Percentiles rank a stretch among this genome's conserved stretches.
Conservation (phyloP, 2,113 vertebrate genomes). For the Pogona vitticeps region DNA sequence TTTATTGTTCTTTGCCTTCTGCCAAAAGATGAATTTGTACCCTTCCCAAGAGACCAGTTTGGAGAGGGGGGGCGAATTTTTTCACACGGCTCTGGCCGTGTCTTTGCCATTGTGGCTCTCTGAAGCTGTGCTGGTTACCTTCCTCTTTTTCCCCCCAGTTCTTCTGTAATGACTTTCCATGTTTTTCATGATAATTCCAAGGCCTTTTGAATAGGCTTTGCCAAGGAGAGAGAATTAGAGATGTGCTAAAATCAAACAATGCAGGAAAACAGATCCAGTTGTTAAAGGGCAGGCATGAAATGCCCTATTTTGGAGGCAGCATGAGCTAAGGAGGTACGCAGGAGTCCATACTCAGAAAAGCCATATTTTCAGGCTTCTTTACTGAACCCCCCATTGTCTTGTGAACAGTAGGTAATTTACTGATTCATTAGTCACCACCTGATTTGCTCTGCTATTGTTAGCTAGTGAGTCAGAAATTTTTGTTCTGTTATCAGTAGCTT, state of each 20-base stretch:
- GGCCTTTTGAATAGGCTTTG: background rate
- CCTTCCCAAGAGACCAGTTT: background rate
- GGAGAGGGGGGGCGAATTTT: background rate
- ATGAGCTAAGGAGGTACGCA: too few relatives aligned
- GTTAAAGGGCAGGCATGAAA: background rate
- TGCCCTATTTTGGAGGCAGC: background rate
- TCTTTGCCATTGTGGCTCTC: background rate
- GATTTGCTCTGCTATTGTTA: slow-evolving; percentile 41
- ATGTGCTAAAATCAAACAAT: background rate
- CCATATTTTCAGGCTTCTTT: background rate
- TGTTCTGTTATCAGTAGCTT: slow-evolving; percentile 36
- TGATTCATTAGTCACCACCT: slow-evolving; percentile 36
- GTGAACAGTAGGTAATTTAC: slow-evolving; percentile 11
- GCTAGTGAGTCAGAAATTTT: slow-evolving; percentile 57
- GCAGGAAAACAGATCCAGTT: background rate
- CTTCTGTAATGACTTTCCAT: rapidly evolving
- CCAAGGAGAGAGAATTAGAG: background rate
- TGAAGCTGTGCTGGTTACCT: background rate
- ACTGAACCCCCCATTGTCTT: background rate
- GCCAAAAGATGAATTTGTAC: background rate
- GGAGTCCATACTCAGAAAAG: background rate
- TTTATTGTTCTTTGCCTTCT: background rate
- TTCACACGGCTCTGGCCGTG: background rate
- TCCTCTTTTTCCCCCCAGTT: background rate
- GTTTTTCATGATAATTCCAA: background rate